These are phyloP conservation scores for Pseudorasbora parva DNA, from an alignment of 2,113 vertebrate genomes.

Conservation along the genomic window DNA sequence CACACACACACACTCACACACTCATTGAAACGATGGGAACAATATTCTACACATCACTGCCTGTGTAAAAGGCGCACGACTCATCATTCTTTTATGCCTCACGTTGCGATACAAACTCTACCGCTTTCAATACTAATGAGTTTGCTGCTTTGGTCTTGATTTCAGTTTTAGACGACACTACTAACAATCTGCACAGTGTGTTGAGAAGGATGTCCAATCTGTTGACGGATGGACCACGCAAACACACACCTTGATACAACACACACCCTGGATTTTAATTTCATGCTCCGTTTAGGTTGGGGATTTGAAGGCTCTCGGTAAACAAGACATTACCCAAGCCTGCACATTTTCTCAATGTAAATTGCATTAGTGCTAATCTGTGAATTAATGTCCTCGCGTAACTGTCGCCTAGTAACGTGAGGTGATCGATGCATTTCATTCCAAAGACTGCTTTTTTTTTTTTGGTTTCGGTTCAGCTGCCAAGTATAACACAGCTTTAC, in stretches of 20 bases:
- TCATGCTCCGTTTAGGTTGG: constrained; percentile 30
- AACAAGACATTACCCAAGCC: constrained; percentile 27
- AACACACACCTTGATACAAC: constrained; percentile 33
- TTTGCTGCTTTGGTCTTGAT: constrained; percentile 60
- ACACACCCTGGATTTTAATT: constrained; percentile 46
- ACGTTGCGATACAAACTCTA: constrained; percentile 73
- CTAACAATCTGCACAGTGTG: constrained; percentile 50
- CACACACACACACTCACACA: constrained; percentile 15
- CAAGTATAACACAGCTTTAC: constrained; percentile 39
- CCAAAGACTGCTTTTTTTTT: constrained; percentile 67
- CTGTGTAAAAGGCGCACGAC: constrained; percentile 69
- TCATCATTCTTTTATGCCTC: constrained; percentile 65
- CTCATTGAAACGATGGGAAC: constrained; percentile 33
- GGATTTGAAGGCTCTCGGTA: constrained; percentile 18
- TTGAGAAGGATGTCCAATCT: constrained; percentile 44
- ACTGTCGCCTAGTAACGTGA: constrained; percentile 37
- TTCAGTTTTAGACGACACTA: constrained; percentile 62
- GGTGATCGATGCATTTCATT: constrained; percentile 69
- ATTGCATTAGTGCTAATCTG: constrained; percentile 20
- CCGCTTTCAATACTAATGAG: constrained; percentile 67
- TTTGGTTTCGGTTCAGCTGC: constrained; percentile 8
- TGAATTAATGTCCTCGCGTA: constrained; percentile 35
- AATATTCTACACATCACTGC: constrained; percentile 70
- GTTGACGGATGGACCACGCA: constrained; percentile 47
- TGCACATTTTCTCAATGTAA: constrained; percentile 1